phyloP scores from a whole-genome alignment of 2,113 vertebrate species.

The Oncorhynchus nerka region DNA sequence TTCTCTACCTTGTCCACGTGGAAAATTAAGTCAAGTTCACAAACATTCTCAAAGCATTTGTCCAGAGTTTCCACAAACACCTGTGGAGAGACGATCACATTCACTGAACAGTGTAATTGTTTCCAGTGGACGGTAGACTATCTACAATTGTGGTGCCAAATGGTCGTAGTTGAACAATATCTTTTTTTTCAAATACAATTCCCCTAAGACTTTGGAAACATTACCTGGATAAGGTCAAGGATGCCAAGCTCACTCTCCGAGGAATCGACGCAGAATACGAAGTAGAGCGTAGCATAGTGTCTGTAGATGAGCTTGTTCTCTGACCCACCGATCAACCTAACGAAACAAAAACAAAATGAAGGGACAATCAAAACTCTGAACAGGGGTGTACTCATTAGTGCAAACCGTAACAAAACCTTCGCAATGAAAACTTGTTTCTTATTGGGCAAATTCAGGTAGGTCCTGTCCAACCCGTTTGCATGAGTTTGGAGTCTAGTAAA shows the following conservation, averaged over 20 bases:
- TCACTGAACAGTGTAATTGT: not conserved
- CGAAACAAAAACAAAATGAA: conserved; percentile 26
- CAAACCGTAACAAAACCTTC: too few relatives aligned
- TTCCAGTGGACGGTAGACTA: too few relatives aligned
- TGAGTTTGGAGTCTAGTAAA: too few relatives aligned
- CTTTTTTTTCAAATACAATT: not conserved
- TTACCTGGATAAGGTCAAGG: conserved; percentile 98
- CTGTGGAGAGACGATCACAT: conserved; percentile 61
- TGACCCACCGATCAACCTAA: conserved; percentile 95
- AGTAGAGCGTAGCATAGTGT: conserved; percentile 98
- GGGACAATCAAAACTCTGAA: not conserved
- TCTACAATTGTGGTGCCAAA: not conserved
- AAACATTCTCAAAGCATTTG: conserved; percentile 99
- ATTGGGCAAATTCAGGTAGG: too few relatives aligned
- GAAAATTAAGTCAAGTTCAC: conserved; percentile 99
- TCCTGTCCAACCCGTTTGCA: too few relatives aligned
- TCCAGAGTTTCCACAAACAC: conserved; percentile 99
- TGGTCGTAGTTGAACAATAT: not conserved
- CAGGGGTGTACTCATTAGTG: too few relatives aligned
- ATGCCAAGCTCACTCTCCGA: conserved; percentile 99
- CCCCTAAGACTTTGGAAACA: not conserved
- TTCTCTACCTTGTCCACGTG: conserved; percentile 95
- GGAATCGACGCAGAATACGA: conserved; percentile 99
- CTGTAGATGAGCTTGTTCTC: conserved; percentile 99
- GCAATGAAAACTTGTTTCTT: too few relatives aligned